Conservation (phyloP, 2,113 vertebrate genomes). For the Elachura formosa region DNA sequence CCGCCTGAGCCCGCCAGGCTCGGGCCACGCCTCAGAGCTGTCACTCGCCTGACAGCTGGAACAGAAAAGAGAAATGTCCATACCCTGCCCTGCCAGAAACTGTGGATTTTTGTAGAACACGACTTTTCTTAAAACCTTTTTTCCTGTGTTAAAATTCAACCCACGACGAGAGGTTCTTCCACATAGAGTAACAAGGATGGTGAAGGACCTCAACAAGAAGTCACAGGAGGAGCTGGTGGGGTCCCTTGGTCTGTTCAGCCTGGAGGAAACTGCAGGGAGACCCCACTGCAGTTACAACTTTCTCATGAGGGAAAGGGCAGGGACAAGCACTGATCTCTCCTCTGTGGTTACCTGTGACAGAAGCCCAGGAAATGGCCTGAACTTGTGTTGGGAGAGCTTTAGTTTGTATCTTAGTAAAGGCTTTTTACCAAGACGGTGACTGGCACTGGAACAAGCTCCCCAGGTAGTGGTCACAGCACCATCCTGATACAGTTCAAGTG, state of each 20-base stretch:
- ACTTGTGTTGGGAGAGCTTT: background rate
- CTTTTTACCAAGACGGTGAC: background rate
- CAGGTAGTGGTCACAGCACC: no score
- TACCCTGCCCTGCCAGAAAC: no score
- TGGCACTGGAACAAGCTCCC: background rate
- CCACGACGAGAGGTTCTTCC: no score
- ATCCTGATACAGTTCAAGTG: background rate
- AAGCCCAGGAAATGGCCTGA: background rate
- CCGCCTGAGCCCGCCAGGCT: no score
- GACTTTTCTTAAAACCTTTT: no score
- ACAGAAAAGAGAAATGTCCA: no score
- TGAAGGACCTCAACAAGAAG: background rate
- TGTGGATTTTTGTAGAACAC: no score
- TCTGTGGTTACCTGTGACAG: background rate
- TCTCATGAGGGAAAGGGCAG: background rate
- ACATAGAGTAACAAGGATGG: no score
- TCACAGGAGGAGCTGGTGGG: fast-evolving
- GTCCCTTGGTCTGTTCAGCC: background rate
- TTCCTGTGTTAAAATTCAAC: no score
- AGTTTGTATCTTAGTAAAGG: background rate
- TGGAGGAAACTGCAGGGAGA: background rate
- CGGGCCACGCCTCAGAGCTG: no score
- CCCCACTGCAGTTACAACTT: background rate
- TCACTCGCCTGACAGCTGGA: no score
- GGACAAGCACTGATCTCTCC: background rate